Base-by-base conservation (phyloP, 2,797 vertebrate genomes). In the Dipus sagitta region DNA sequence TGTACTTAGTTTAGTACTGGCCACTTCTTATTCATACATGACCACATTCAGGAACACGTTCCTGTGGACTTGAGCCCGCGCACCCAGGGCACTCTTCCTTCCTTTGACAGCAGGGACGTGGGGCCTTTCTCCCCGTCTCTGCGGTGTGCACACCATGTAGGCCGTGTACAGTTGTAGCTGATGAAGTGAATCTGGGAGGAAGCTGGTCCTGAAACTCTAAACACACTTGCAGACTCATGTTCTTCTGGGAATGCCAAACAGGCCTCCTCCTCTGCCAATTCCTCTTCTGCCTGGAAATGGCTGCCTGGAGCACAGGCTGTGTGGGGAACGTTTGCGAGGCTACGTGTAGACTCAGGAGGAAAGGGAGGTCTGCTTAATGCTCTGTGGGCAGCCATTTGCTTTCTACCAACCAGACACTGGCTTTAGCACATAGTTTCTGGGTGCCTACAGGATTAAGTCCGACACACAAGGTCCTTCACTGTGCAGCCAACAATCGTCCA, bases 271-370 rank as follows among this genome's bases (percentile, higher is more conserved):
- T 65, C 91, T 95, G 92, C 89, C 91, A 91, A 58, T 71, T 92
- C 89, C 65, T 60, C 83, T 65, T 90, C 88, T 92, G 94, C 72
- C 83, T 90, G 89, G 89, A 88, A 94, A 89, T 93, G 89, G 74
- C 91, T 72, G 70, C 83, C 77, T 80, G 28, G 34, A 64, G 54
- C 28, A 47, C 47, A 47, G 47, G 76, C 76, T 62, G 21, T 86
- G 87, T 28, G 74, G 78, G 81, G 81, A 89, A 87, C 0, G 18
- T 71, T 91, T 90, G 94, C 81, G 77, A 79, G 70, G 89, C 77
- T 71, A 85, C 28, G 91, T 64, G 70, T 54, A 90, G 81, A 82
- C 1, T 0, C 71, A 65, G 47, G 26, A 83, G 78, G 74, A 88
- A 86, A 79, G 42, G 52, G 64, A 38, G 38, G 76, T 72, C 70